These are phyloP conservation scores for Nothoprocta pentlandii DNA, from an alignment of 2,113 vertebrate species.

Conservation along the genomic window DNA sequence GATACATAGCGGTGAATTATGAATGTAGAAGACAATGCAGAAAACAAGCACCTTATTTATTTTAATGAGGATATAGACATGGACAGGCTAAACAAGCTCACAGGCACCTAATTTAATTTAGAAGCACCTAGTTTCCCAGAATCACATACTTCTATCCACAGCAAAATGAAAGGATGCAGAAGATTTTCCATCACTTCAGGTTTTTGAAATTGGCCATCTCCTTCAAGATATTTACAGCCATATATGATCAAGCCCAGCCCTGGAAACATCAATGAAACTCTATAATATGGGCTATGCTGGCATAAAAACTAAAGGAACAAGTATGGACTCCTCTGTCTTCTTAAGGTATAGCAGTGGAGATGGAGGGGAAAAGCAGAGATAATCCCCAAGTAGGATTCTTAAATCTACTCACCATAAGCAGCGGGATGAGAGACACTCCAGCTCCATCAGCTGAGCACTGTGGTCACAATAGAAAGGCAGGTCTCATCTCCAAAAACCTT, in stretches of 20 bases:
- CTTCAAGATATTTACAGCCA: neutral
- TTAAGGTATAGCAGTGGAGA: neutral
- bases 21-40: neutral
- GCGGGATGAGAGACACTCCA: neutral
- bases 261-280: neutral
- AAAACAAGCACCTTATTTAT: neutral
- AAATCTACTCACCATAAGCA: neutral
- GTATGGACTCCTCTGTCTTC: neutral
- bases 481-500: neutral
- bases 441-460: neutral
- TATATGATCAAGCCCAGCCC: neutral
- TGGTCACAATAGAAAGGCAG: neutral
- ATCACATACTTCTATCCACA: neutral
- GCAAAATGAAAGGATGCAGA: neutral
- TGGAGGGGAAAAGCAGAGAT: neutral
- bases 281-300: neutral
- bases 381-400: neutral
- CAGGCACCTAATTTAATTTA: neutral
- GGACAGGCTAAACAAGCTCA: neutral
- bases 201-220: neutral
- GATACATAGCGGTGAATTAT: slow-evolving; percentile 2
- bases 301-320: neutral
- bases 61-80: neutral
- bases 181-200: neutral
- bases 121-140: neutral